Base-by-base conservation (phyloP, 2,113 vertebrate genomes). In the Poecilia latipinna region DNA sequence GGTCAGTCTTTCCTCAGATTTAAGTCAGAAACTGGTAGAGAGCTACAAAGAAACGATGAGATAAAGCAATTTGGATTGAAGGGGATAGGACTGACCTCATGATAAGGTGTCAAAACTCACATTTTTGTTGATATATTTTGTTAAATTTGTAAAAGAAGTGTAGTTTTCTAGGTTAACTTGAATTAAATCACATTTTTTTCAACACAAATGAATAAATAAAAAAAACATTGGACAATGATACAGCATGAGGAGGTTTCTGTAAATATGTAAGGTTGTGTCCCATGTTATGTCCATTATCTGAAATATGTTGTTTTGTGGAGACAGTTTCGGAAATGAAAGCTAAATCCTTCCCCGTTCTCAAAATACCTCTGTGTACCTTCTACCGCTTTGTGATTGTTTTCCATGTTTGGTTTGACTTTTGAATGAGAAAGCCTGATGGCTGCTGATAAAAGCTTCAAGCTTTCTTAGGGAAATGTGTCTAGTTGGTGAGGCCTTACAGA, bases 401-500 rank as follows among this genome's bases (percentile, higher is more conserved):
- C 15, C 6, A 28, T 44, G 57, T 66, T 77, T 75, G 12, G 33
- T 33, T 69, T 33, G 15, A 24, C 67, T 39, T 44, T 65, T 67
- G 31, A 74, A 48, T 26, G 22, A 77, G 13, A 66, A 6, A 54
- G 42, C 15, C 28, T 48, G 24, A 72, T 70, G 57, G 26, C 37
- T 64, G 35, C 60, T 74, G 48, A 74, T 44, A n/a, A 24, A 1
- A 32, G n/a, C 28, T 51, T 74, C 17, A 65, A 28, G 0, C 28
- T n/a, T n/a, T 77, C 24, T 78, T 72, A 6, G 54, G 70, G 80
- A 42, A 70, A 88, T 75, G 4, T 75, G 35, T 37, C 70, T 8
- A 51, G 74, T 83, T 80, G 77, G 77, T 71, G 76, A 72, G 13
- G 39, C 33, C 67, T 72, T 33, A 61, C 70, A 67, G 32, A 79